phyloP scores from a whole-genome alignment of 2,888 invertebrate species.

The Dugesia japonica region DNA sequence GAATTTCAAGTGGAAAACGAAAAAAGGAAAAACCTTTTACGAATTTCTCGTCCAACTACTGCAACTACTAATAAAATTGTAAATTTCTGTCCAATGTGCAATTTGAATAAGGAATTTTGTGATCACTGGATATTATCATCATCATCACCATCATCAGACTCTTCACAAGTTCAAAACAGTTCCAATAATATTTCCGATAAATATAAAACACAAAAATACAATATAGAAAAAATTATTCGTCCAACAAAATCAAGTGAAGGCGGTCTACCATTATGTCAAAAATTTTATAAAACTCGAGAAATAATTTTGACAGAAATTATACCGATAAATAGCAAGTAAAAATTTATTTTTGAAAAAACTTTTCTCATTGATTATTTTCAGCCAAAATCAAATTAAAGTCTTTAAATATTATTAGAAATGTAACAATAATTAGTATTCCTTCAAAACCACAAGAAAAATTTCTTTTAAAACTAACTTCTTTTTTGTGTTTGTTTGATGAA shows the following conservation, averaged over 20 bases:
- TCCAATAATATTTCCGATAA: not conserved
- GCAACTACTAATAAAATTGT: not conserved
- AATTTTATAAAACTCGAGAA: not conserved
- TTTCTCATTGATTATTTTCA: too few species aligned
- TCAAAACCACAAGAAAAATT: too few species aligned
- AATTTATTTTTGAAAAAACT: too few species aligned
- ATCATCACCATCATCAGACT: not conserved
- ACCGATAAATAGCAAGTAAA: not conserved
- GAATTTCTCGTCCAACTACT: not conserved
- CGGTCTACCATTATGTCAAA: not conserved
- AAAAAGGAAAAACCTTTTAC: not conserved
- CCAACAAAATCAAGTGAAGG: slow-evolving; percentile 6
- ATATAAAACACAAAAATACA: not conserved
- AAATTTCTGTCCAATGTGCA: not conserved
- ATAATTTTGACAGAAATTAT: not conserved
- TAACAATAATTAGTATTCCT: too few species aligned
- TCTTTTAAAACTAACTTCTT: too few species aligned
- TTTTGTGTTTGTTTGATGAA: too few species aligned
- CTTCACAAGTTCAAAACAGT: not conserved
- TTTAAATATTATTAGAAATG: too few species aligned
- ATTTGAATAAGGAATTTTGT: slow-evolving; percentile 7
- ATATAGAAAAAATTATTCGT: not conserved
- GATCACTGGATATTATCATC: not conserved
- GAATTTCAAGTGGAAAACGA: not conserved
- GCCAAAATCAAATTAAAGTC: too few species aligned